A percentile compares a stretch with the other conserved stretches of the same genome.
Evolutionary conservation across 2,113 vertebrate species (phyloP).

Genomic region (Daboia siamensis): DNA sequence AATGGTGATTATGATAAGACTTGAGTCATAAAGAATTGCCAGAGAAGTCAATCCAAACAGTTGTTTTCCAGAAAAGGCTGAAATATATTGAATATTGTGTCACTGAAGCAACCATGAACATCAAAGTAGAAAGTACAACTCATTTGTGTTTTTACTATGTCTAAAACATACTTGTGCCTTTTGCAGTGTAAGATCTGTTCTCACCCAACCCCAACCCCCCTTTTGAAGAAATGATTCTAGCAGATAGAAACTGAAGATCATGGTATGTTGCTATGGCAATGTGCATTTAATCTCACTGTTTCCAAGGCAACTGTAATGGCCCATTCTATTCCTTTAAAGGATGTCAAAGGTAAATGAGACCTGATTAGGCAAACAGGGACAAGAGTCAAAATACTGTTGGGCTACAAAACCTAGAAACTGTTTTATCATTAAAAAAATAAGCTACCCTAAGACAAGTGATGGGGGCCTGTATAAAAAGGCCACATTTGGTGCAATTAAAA

Average conservation of each 20-base stretch:
- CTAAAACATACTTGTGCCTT: not conserved
- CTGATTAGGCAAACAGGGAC: conserved; percentile 66
- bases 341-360: conserved; percentile 78
- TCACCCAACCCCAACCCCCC: conserved; percentile 46
- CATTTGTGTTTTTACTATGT: not conserved
- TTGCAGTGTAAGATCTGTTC: conserved; percentile 46
- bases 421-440: conserved; percentile 51
- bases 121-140: not conserved
- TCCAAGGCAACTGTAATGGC: conserved; percentile 76
- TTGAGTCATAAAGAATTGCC: not conserved
- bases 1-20: not conserved
- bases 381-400: conserved; percentile 64
- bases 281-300: conserved; percentile 72
- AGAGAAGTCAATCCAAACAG: not conserved
- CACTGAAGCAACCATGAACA: not conserved
- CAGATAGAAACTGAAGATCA: conserved; percentile 71
- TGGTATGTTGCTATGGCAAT: conserved; percentile 78
- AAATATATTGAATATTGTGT: conserved; percentile 34
- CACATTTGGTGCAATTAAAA: not conserved
- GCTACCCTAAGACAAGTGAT: conserved; percentile 19
- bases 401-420: conserved; percentile 58
- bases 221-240: conserved; percentile 69
- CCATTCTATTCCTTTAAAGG: conserved; percentile 75
- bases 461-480: not conserved
- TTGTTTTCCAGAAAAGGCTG: not conserved